These are phyloP conservation scores for Pelobates fuscus DNA, from an alignment of 2,113 vertebrate species.

Conservation along the genomic window DNA sequence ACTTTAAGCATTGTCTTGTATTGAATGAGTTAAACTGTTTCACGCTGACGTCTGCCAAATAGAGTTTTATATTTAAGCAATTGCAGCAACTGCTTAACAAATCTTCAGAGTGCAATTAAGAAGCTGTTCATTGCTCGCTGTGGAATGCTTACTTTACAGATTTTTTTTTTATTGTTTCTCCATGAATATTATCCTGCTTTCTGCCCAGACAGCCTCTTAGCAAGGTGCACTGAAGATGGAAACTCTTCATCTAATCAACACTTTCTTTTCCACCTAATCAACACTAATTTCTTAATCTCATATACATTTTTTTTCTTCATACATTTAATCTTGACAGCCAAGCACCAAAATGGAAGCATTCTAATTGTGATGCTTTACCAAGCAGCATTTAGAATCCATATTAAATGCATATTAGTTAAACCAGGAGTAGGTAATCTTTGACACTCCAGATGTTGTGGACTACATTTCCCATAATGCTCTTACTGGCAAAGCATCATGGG, in stretches of 20 bases:
- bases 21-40: constrained; percentile 26
- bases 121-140: constrained; percentile 31
- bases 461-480: no score
- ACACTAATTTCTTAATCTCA: constrained; percentile 24
- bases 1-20: no score
- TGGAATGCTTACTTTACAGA: constrained; percentile 44
- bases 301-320: constrained; percentile 1
- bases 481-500: no score
- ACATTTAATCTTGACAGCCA: not conserved
- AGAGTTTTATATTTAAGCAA: constrained; percentile 39
- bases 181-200: constrained; percentile 33
- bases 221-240: constrained; percentile 34
- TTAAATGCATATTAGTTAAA: no score
- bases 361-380: no score
- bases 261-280: constrained; percentile 35
- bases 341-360: constrained; percentile 2
- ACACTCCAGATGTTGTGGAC: no score
- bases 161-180: constrained; percentile 29
- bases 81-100: constrained; percentile 47
- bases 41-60: constrained; percentile 40
- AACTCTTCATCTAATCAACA: constrained; percentile 40
- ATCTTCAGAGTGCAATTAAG: constrained; percentile 49
- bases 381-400: no score
- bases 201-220: constrained; percentile 43
- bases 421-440: no score